These are phyloP conservation scores for Rhagonycha lutea DNA, from an alignment of 2,888 invertebrate genomes.

Conservation along the genomic window DNA sequence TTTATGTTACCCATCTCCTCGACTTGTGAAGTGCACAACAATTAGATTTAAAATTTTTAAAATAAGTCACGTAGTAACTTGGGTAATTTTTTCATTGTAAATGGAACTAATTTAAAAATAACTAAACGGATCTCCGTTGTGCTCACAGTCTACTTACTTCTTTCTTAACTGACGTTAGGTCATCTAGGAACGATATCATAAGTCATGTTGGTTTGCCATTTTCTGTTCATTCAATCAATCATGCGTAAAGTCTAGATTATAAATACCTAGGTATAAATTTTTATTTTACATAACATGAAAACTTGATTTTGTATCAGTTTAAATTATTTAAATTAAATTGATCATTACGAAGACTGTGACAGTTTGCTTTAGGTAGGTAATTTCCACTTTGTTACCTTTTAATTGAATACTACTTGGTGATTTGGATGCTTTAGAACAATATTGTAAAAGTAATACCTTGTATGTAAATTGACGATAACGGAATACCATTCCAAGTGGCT, in stretches of 20 bases:
- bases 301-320: conserved; percentile 17
- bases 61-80: neutral
- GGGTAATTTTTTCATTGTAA: neutral
- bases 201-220: conserved; percentile 29
- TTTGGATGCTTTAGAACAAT: neutral
- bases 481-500: conserved; percentile 1
- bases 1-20: neutral
- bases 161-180: conserved; percentile 29
- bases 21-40: neutral
- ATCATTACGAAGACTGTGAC: neutral
- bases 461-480: neutral
- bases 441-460: neutral
- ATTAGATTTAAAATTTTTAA: neutral
- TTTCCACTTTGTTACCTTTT: neutral
- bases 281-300: conserved; percentile 27
- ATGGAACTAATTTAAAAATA: conserved; percentile 6
- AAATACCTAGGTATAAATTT: neutral
- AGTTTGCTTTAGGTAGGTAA: neutral
- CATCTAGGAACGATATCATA: conserved; percentile 28
- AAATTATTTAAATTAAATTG: conserved; percentile 14
- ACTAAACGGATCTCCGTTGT: conserved; percentile 19
- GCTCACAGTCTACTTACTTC: conserved; percentile 33
- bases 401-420: neutral
- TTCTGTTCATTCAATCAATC: conserved; percentile 29
- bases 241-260: conserved; percentile 31